Percentiles rank a stretch among this genome's conserved stretches.
These are phyloP conservation scores for Malurus cyaneus DNA, from an alignment of 2,113 vertebrate genomes.

Conservation along the genomic window DNA sequence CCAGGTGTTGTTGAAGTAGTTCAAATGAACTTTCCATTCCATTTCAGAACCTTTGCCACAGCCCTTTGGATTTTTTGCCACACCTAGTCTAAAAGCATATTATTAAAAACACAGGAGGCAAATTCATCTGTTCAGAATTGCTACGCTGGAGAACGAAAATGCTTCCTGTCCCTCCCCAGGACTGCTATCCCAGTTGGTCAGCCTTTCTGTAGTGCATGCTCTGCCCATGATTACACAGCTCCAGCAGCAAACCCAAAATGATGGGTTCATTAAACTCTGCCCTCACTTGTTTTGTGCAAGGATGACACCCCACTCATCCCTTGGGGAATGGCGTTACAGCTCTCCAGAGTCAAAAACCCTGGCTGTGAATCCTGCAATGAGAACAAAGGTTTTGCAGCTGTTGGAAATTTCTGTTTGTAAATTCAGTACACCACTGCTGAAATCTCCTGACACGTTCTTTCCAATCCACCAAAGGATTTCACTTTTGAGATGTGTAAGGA, in stretches of 20 bases:
- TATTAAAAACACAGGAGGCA: neutral
- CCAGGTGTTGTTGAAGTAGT: neutral
- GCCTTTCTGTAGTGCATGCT: neutral
- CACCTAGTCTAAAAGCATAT: neutral
- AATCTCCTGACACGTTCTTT: neutral
- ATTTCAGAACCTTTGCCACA: neutral
- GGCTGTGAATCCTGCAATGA: neutral
- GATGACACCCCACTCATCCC: neutral
- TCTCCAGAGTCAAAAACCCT: neutral
- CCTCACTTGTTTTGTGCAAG: neutral
- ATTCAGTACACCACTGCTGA: neutral
- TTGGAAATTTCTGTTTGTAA: neutral
- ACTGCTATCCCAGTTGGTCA: fast-evolving
- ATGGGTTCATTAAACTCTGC: neutral
- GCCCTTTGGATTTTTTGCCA: neutral
- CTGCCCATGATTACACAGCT: neutral
- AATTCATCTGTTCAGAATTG: neutral
- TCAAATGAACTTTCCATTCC: neutral
- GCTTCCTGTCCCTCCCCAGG: neutral
- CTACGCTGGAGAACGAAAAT: neutral
- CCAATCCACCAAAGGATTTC: neutral
- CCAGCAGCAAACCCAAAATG: neutral
- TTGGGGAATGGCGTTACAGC: neutral
- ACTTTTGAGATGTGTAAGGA: neutral
- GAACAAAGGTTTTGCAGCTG: neutral